Conservation (phyloP, 2,113 vertebrate species). For the Oryctolagus cuniculus region DNA sequence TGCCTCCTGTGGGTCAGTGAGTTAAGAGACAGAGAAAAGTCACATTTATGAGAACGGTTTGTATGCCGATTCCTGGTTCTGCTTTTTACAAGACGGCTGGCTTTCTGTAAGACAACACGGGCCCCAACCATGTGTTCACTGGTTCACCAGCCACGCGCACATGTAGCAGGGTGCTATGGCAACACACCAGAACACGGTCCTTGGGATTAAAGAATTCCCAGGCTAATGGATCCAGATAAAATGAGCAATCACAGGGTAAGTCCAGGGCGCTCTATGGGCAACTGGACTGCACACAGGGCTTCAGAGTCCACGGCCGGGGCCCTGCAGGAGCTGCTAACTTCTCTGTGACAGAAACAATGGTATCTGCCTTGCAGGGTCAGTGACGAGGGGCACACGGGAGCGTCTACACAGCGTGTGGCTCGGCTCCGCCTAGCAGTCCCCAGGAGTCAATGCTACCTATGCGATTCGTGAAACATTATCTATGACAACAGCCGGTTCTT, state of each 20-base stretch:
- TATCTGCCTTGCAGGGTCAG: neutral
- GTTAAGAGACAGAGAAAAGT: neutral
- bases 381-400: neutral
- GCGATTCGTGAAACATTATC: neutral
- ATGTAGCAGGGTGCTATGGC: neutral
- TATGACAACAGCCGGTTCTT: neutral
- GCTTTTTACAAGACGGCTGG: conserved; percentile 43
- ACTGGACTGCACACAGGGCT: neutral
- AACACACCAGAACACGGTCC: neutral
- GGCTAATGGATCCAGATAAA: neutral
- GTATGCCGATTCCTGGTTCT: neutral
- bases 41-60: conserved; percentile 4
- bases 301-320: neutral
- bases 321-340: neutral
- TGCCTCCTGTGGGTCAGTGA: neutral
- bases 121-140: neutral
- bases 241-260: neutral
- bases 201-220: neutral
- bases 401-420: neutral
- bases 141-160: neutral
- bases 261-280: neutral
- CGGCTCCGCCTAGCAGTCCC: neutral
- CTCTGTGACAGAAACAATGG: neutral
- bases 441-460: neutral
- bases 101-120: neutral